These are phyloP conservation scores for Phaethon lepturus DNA, from an alignment of 2,113 vertebrate genomes.

Conservation along the genomic window DNA sequence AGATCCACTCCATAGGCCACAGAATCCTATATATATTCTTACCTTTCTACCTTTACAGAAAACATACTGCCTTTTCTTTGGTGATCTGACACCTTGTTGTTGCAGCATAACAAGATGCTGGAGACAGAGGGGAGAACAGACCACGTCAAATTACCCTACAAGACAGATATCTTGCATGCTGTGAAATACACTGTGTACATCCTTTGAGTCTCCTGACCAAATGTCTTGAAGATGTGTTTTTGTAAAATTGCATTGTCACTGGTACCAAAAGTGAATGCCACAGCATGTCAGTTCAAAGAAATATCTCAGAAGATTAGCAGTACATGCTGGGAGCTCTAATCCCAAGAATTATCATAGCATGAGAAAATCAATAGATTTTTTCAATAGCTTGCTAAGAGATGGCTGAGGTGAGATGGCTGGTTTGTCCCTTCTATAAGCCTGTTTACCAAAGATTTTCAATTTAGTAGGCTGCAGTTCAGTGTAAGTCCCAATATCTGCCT, in stretches of 20 bases:
- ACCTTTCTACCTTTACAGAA: not conserved
- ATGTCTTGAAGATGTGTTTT: not conserved
- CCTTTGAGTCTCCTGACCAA: not conserved
- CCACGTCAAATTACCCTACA: not conserved
- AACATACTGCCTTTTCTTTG: not conserved
- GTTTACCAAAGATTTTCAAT: not conserved
- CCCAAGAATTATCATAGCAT: slow-evolving; percentile 1
- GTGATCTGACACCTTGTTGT: not conserved
- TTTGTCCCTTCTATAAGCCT: slow-evolving; percentile 49
- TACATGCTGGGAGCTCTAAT: slow-evolving; percentile 4
- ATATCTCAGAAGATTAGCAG: not conserved
- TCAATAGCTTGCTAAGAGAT: slow-evolving; percentile 10
- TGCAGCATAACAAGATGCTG: not conserved
- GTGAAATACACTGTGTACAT: not conserved
- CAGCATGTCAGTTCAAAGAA: not conserved
- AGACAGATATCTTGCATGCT: not conserved
- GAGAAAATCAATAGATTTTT: slow-evolving; percentile 13
- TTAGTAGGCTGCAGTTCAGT: not conserved
- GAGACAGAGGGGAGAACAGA: not conserved
- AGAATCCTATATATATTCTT: not conserved
- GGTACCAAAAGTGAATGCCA: not conserved
- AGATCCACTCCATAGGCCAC: not conserved
- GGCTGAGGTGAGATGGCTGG: not conserved
- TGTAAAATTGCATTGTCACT: not conserved
- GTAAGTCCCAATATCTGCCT: not conserved